Evolutionary conservation across 2,888 invertebrate genomes (phyloP), one percentile per base, ranked within the genome.

Genomic region (Rhogogaster chlorosoma): DNA sequence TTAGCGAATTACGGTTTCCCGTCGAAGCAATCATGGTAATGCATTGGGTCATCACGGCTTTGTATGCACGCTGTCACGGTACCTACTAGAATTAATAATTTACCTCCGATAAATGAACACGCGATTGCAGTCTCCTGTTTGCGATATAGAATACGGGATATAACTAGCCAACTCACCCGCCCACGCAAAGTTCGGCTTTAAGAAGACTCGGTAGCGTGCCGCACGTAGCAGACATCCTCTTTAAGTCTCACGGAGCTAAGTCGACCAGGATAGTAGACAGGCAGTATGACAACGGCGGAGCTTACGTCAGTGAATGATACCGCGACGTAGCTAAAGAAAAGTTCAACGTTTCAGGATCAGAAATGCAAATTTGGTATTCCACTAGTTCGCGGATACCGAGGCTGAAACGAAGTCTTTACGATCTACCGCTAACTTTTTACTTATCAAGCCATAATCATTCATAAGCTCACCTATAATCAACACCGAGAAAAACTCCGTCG

Each of bases 1-100:
- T 92, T 92, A 92, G 92, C 88, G 92, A 92, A 92, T 92, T 92
- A 92, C 90, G 90, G 90, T 90, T 91, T 91, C 89, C 90, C 89
- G 89, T 86, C 88, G 89, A 89, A 89, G 92, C 92, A 92, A 92
- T 92, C 92, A 92, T 90, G 91, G 91, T 92, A 92, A 92, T 92
- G 92, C 90, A 86, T 87, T 85, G 84, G 85, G 84, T 85, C 84
- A 73, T 83, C 84, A 45, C 29, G 57, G 84, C 86, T 87, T 86
- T 86, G 87, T 87, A 82, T 86, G 84, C 85, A 85, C 86, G 85
- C 32, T 70, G 83, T 83, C 67, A 32, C 45, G 36, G n/a, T 83
- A 45, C 29, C 26, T n/a, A 49, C 26, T 70, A 45, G 67, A 18
- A 67, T 83, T 83, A 45, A 67, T 83, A 67, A 83, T 70, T 83